Evolutionary conservation across 2,888 invertebrate species (phyloP).

Genomic region (Oegoconia quadripuncta): DNA sequence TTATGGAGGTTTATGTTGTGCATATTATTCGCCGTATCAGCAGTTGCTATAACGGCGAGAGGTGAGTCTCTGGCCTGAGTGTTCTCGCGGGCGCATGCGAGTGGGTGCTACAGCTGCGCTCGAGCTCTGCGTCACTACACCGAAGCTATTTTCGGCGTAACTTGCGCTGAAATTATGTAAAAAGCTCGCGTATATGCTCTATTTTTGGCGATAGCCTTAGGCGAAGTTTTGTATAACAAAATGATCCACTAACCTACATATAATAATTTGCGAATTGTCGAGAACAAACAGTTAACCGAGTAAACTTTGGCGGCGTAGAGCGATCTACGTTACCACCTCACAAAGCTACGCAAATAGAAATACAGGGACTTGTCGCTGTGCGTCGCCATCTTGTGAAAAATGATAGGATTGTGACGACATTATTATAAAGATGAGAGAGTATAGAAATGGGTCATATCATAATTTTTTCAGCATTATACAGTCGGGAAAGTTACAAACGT

Average conservation of each 20-base stretch:
- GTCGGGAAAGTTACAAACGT: no score
- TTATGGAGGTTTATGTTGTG: conserved; percentile 76
- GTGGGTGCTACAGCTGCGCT: conserved; percentile 40
- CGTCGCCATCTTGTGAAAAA: conserved; percentile 80
- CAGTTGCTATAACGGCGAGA: conserved; percentile 64
- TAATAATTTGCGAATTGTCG: conserved; percentile 27
- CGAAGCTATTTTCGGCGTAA: conserved; percentile 73
- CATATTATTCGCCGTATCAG: conserved; percentile 63
- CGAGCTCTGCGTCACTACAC: conserved; percentile 65
- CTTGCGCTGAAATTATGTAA: conserved; percentile 80
- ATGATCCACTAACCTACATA: conserved; percentile 58
- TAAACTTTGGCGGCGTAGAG: conserved; percentile 17
- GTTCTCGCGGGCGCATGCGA: conserved; percentile 22
- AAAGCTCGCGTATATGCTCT: conserved; percentile 75
- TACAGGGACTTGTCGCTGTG: conserved; percentile 74
- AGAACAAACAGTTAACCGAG: conserved; percentile 19
- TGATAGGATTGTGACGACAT: conserved; percentile 73
- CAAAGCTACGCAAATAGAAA: conserved; percentile 78
- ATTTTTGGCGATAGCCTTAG: conserved; percentile 75
- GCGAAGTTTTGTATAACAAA: conserved; percentile 58
- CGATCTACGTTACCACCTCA: conserved; percentile 33
- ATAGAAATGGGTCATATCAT: conserved; percentile 51
- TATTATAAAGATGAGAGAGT: conserved; percentile 65
- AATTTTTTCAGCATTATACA: conserved; percentile 9
- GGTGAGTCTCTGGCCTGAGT: conserved; percentile 54